A percentile compares a stretch with the other conserved stretches of the same genome.
These are phyloP conservation scores for Nomada fabriciana DNA, from an alignment of 2,888 invertebrate genomes.

Conservation along the genomic window DNA sequence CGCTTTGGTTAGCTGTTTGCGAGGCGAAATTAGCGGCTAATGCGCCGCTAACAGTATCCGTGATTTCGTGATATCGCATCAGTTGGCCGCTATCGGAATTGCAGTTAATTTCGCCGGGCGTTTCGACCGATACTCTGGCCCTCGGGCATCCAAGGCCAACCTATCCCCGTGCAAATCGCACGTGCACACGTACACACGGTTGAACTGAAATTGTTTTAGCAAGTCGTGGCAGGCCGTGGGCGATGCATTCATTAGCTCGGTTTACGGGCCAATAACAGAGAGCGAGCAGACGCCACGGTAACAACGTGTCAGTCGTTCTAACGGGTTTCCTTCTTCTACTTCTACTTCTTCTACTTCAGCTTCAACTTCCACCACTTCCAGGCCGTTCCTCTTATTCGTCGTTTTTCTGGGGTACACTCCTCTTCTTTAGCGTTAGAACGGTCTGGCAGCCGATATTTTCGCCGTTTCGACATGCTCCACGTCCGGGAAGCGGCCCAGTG, in stretches of 20 bases:
- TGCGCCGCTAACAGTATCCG: constrained; percentile 72
- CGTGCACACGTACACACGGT: neutral
- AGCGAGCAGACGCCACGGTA: constrained; percentile 75
- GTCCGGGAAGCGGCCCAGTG: constrained; percentile 55
- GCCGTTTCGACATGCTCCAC: constrained; percentile 28
- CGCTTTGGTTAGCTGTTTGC: constrained; percentile 18
- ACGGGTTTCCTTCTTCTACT: constrained; percentile 76
- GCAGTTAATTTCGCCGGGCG: constrained; percentile 58
- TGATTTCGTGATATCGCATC: constrained; percentile 42
- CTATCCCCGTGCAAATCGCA: constrained; percentile 74
- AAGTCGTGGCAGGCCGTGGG: constrained; percentile 71
- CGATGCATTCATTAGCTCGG: constrained; percentile 82
- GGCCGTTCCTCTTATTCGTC: constrained; percentile 7
- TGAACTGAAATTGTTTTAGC: constrained; percentile 76
- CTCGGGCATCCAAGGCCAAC: constrained; percentile 63
- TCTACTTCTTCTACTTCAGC: constrained; percentile 43
- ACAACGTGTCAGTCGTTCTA: constrained; percentile 82
- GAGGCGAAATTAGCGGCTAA: constrained; percentile 58
- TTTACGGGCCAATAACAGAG: constrained; percentile 80
- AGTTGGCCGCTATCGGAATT: constrained; percentile 49
- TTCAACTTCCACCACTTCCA: constrained; percentile 13
- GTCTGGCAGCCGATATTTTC: constrained; percentile 52
- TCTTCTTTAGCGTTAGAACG: constrained; percentile 18
- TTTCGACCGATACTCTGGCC: constrained; percentile 28
- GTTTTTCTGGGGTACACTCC: constrained; percentile 20